These are phyloP conservation scores for Iphiclides podalirius DNA, from an alignment of 2,888 invertebrate genomes.

Conservation along the genomic window DNA sequence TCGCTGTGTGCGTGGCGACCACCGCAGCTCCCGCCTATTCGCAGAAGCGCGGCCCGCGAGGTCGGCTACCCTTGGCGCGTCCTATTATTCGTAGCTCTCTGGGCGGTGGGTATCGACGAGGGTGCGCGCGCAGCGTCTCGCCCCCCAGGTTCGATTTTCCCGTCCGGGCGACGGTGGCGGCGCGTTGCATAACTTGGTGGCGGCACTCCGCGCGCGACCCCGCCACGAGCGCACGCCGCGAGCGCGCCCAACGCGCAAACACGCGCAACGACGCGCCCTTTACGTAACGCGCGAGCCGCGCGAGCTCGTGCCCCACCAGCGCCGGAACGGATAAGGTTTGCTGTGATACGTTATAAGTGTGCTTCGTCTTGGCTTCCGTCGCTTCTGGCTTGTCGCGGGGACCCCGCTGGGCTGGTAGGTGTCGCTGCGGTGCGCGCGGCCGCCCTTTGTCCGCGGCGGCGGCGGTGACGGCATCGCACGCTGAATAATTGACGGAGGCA, in stretches of 20 bases:
- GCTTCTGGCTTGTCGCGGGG: too few relatives aligned
- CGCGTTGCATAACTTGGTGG: slow-evolving; percentile 75
- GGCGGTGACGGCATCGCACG: slow-evolving; percentile 58
- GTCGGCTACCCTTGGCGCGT: slow-evolving; percentile 38
- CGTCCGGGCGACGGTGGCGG: slow-evolving; percentile 66
- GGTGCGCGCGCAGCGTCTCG: slow-evolving; percentile 65
- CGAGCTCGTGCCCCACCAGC: slow-evolving; percentile 38
- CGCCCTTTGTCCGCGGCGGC: slow-evolving; percentile 62
- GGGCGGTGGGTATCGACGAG: slow-evolving; percentile 56
- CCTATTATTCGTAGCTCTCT: slow-evolving; percentile 32
- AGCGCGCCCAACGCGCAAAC: slow-evolving; percentile 65
- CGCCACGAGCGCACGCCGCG: slow-evolving; percentile 73
- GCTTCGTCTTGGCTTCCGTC: slow-evolving; percentile 45
- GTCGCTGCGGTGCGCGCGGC: slow-evolving; percentile 53
- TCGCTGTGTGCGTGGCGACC: slow-evolving; percentile 18
- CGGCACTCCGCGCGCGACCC: slow-evolving; percentile 77
- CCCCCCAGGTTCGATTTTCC: slow-evolving; percentile 68
- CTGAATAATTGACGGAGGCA: slow-evolving; percentile 75
- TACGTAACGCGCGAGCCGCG: slow-evolving; percentile 72
- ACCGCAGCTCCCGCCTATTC: slow-evolving; percentile 31
- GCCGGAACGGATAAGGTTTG: slow-evolving; percentile 46
- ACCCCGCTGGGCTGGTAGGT: slow-evolving; percentile 69
- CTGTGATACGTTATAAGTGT: slow-evolving; percentile 59
- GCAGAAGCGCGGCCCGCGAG: slow-evolving; percentile 36
- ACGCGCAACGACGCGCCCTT: slow-evolving; percentile 69